These are phyloP conservation scores for Liposcelis brunnea DNA, from an alignment of 2,888 invertebrate genomes.

Conservation along the genomic window DNA sequence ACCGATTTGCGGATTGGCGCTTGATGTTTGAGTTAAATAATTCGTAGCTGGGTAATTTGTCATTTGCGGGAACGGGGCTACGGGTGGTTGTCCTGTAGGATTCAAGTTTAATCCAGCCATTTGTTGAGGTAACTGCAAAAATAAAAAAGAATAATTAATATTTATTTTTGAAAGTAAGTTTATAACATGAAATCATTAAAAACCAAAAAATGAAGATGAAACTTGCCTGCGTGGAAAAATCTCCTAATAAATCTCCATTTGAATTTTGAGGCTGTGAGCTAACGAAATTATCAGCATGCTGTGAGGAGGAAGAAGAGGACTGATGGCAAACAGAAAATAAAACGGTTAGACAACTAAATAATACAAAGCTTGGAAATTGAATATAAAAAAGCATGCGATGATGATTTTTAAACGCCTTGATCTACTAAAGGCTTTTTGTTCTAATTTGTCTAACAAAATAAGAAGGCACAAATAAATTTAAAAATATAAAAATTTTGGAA, in stretches of 20 bases:
- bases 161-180: background rate
- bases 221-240: background rate
- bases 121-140: conserved; percentile 16
- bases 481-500: background rate
- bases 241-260: background rate
- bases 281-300: too few relatives aligned
- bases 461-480: background rate
- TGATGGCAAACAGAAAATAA: too few relatives aligned
- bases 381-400: background rate
- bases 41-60: conserved; percentile 7
- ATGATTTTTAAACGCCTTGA: background rate
- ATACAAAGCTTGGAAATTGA: too few relatives aligned
- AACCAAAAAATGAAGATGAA: background rate
- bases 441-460: background rate
- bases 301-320: too few relatives aligned
- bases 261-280: background rate
- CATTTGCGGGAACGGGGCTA: conserved; percentile 8
- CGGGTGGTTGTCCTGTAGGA: conserved; percentile 4
- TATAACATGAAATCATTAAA: background rate
- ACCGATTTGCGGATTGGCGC: conserved; percentile 13
- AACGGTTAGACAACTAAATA: too few relatives aligned
- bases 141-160: background rate
- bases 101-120: conserved; percentile 16
- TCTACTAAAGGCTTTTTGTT: background rate
- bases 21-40: background rate